Evolutionary conservation across 2,888 invertebrate species (phyloP).

Genomic region (Stramonita haemastoma): DNA sequence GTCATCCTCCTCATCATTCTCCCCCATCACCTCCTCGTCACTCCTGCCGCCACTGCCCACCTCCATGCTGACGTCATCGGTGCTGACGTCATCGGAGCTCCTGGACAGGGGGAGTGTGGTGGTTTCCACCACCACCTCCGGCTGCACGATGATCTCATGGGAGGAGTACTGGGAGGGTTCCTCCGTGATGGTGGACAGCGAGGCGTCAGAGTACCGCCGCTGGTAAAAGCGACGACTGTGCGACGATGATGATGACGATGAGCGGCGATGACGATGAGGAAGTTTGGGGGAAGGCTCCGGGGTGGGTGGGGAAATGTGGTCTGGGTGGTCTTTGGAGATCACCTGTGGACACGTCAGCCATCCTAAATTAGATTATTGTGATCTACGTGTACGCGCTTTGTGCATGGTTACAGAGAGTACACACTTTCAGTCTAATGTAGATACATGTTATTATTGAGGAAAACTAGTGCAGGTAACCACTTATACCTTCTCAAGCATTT

Average conservation of each 20-base stretch:
- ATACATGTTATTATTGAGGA: too few species aligned
- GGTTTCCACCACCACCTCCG: slow-evolving; percentile 93
- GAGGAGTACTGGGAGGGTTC: slow-evolving; percentile 82
- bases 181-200: slow-evolving; percentile 95
- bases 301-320: slow-evolving; percentile 92
- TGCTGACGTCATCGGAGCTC: slow-evolving; percentile 43
- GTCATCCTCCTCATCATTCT: not conserved
- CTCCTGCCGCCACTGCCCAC: slow-evolving; percentile 40
- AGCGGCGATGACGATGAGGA: slow-evolving; percentile 48
- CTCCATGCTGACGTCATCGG: slow-evolving; percentile 57
- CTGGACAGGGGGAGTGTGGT: slow-evolving; percentile 72
- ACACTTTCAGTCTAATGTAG: too few species aligned
- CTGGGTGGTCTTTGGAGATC: slow-evolving; percentile 81
- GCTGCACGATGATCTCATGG: slow-evolving; percentile 89
- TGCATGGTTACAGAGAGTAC: too few species aligned
- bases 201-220: slow-evolving; percentile 74
- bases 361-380: too few species aligned
- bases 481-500: too few species aligned
- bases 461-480: too few species aligned
- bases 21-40: not conserved
- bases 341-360: not conserved
- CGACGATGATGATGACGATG: slow-evolving; percentile 46
- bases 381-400: too few species aligned
- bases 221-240: slow-evolving; percentile 64
- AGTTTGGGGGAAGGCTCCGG: slow-evolving; percentile 80